Conservation (phyloP, 1,140 invertebrate species). For the Zaprionus davidi region DNA sequence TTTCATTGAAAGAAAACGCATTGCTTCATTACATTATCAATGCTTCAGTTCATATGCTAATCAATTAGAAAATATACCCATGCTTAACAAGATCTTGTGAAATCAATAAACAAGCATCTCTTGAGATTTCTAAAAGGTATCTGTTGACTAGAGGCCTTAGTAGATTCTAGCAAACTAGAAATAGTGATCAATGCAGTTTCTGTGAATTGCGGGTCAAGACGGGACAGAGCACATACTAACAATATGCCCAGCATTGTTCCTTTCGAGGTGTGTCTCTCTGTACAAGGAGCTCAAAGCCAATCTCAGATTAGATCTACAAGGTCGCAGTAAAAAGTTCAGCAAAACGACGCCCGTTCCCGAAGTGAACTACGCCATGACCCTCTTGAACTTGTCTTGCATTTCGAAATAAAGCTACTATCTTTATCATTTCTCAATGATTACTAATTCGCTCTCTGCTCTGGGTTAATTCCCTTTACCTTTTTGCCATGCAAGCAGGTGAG, state of each 20-base stretch:
- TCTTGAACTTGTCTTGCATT: neutral
- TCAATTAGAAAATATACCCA: neutral
- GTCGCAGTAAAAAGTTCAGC: too few relatives aligned
- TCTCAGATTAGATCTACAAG: too few relatives aligned
- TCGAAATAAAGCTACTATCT: neutral
- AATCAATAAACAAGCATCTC: neutral
- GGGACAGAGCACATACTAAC: too few relatives aligned
- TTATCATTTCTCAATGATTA: neutral
- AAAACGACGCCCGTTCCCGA: neutral
- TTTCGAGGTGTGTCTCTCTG: too few relatives aligned
- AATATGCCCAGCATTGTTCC: too few relatives aligned
- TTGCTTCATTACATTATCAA: neutral
- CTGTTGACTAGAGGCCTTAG: too few relatives aligned
- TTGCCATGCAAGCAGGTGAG: constrained; percentile 11
- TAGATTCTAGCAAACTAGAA: too few relatives aligned
- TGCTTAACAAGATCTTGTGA: neutral
- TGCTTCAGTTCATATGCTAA: too few relatives aligned
- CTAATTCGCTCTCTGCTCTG: constrained; percentile 8
- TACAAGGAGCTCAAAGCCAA: too few relatives aligned
- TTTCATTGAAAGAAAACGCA: neutral
- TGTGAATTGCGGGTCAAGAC: too few relatives aligned
- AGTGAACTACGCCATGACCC: neutral
- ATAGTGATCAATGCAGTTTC: too few relatives aligned
- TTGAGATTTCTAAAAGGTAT: too few relatives aligned
- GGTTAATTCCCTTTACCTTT: neutral